Evolutionary conservation across 2,888 invertebrate species (phyloP), one percentile per base, ranked within the genome.

Genomic region (Scaptomyza reducta): DNA sequence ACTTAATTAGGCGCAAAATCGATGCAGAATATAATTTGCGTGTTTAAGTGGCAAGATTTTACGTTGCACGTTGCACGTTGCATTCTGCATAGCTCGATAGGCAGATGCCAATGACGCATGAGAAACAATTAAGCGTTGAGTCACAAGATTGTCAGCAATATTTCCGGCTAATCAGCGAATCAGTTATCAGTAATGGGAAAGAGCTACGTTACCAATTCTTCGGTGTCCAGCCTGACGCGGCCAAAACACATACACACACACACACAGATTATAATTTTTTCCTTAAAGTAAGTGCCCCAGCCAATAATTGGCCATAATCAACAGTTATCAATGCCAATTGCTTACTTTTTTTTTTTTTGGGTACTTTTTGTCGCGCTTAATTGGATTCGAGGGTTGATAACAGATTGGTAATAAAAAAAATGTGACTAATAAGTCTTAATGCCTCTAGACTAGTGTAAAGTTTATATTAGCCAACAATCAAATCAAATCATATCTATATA

Each of bases 1-100:
- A 40, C 69, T 68, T 87, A 85, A 87, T 87, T 79, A 74, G 68
- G 68, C 71, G 83, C 58, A 74, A 85, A 87, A 82, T 87, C 86
- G 79, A 74, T 81, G 71, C 51, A 72, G 49, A 58, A 71, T 53
- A 47, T 44, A 35, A 53, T 40, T 7, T 38, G 72, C 72, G 76
- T 71, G 67, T 40, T 62, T 59, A 57, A 76, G 77, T 67, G 55
- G 18, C 72, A 49, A 50, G 16, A 10, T 16, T 16, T 16, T 0
- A 40, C 16, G 40, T 16, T 16, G 40, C 40, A 40, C 16, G 6
- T 38, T 14, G n/a, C 6, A 35, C 35, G 35, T 40, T 49, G 70
- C 70, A 46, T n/a, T 18, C 25, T 25, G n/a, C 6, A 13, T 14
- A 22, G 49, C 18, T 51, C 38, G 27, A 31, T 53, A 22, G 22